These are phyloP conservation scores for Spilogale gracilis DNA, from an alignment of 2,113 vertebrate species.

Conservation along the genomic window DNA sequence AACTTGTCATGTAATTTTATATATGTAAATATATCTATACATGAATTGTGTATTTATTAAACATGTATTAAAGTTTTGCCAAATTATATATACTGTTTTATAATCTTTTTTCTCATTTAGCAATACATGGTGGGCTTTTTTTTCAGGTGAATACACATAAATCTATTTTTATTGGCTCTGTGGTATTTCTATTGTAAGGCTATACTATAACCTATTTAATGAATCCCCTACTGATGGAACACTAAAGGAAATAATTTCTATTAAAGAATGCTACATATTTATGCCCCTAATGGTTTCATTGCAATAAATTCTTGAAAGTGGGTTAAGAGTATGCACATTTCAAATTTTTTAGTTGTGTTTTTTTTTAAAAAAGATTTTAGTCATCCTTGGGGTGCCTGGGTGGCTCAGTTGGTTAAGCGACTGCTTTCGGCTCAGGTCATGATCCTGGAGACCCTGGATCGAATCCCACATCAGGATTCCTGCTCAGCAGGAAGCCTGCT, in stretches of 20 bases:
- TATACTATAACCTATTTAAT: background rate
- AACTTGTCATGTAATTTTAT: background rate
- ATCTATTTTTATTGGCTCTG: background rate
- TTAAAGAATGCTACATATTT: background rate
- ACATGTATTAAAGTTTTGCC: background rate
- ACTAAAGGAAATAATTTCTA: conserved; percentile 21
- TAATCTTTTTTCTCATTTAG: background rate
- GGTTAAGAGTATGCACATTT: background rate
- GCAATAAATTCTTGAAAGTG: background rate
- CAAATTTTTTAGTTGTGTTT: background rate
- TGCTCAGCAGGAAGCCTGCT: too few relatives aligned
- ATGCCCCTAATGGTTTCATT: conserved; percentile 1
- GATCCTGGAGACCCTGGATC: too few relatives aligned
- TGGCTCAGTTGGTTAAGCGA: too few relatives aligned
- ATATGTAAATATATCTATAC: background rate
- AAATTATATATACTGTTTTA: background rate
- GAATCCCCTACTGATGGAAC: background rate
- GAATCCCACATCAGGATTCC: too few relatives aligned
- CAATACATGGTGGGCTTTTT: background rate
- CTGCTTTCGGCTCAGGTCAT: too few relatives aligned
- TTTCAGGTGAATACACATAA: background rate
- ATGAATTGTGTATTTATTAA: background rate
- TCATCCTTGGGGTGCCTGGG: too few relatives aligned
- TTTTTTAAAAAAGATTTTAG: too few relatives aligned
- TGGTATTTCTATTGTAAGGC: background rate